These are phyloP conservation scores for Vipera latastei DNA, from an alignment of 2,797 vertebrate species.

Conservation along the genomic window DNA sequence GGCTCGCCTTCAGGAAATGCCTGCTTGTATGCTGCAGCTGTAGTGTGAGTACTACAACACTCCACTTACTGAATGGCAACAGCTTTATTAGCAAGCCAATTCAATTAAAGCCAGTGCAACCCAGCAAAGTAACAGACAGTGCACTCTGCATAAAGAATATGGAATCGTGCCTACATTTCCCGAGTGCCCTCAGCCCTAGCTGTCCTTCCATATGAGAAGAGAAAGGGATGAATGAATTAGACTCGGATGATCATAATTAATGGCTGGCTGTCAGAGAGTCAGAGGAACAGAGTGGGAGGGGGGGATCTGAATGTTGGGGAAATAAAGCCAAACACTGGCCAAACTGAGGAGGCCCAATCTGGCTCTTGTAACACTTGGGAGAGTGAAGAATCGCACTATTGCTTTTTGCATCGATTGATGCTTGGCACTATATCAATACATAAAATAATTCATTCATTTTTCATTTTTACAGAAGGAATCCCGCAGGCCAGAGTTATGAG, in stretches of 20 bases:
- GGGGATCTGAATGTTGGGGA: slow-evolving; percentile 53
- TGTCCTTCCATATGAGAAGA: slow-evolving; percentile 77
- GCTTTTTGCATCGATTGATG: slow-evolving; percentile 63
- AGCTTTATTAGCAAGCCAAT: slow-evolving; percentile 91
- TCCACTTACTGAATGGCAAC: slow-evolving; percentile 88
- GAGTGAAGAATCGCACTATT: slow-evolving; percentile 9
- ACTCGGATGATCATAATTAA: slow-evolving; percentile 80
- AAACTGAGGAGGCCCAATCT: slow-evolving; percentile 48
- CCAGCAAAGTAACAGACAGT: slow-evolving; percentile 80
- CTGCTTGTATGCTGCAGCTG: slow-evolving; percentile 82
- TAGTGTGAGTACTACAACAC: slow-evolving; percentile 81
- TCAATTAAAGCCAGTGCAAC: slow-evolving; percentile 86
- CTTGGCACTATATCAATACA: slow-evolving; percentile 64
- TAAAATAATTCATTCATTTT: slow-evolving; percentile 73
- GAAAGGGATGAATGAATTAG: slow-evolving; percentile 81
- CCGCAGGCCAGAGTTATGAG: slow-evolving; percentile 59
- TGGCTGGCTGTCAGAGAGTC: slow-evolving; percentile 78
- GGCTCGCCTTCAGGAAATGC: slow-evolving; percentile 82
- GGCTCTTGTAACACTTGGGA: slow-evolving; percentile 25
- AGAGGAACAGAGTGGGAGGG: slow-evolving; percentile 40
- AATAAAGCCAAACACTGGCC: slow-evolving; percentile 61
- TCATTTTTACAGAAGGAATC: slow-evolving; percentile 65
- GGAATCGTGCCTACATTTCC: slow-evolving; percentile 82
- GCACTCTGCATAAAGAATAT: slow-evolving; percentile 77
- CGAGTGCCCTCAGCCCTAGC: slow-evolving; percentile 78